phyloP scores from a whole-genome alignment of 2,113 vertebrate species.

The cattle (Bos taurus) region ARS-UCD2.0 NC_037353.1:34174501-34175000 shows the following conservation, averaged over 20 bases:
- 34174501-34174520: neutral
- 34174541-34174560: neutral
- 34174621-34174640: neutral
- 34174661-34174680: neutral
- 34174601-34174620: neutral
- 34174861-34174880: neutral
- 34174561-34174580: rapidly evolving
- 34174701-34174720: neutral
- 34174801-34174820: neutral
- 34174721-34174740: neutral
- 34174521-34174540: neutral
- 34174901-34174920: neutral
- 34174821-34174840: neutral
- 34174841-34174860: neutral
- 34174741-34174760: neutral
- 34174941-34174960: neutral
- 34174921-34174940: neutral
- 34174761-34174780: neutral
- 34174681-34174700: neutral
- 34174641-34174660: neutral
- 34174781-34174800: neutral
- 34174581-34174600: neutral
- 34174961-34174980: neutral
- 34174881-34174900: neutral
- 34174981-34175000: neutral